Conservation (phyloP, 2,888 invertebrate genomes). For the Crepidodera aurea region DNA sequence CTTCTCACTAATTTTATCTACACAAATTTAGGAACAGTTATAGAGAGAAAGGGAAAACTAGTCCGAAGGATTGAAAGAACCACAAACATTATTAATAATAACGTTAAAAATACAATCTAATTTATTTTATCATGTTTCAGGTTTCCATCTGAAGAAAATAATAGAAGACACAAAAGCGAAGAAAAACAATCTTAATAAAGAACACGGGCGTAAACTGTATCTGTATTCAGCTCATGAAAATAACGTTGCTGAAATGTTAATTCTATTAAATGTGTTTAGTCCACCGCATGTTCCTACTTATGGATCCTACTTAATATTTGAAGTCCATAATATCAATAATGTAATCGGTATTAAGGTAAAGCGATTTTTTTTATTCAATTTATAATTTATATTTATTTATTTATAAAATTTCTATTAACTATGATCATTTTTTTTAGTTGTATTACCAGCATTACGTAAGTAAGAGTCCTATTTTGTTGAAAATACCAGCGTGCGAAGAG, state of each 20-base stretch:
- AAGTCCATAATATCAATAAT: conserved; percentile 50
- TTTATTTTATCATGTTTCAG: conserved; percentile 43
- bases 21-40: too few relatives aligned
- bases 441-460: conserved; percentile 47
- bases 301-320: conserved; percentile 55
- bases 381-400: too few relatives aligned
- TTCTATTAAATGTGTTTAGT: conserved; percentile 60
- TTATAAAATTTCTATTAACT: background rate
- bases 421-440: conserved; percentile 43
- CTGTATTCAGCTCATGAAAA: conserved; percentile 65
- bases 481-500: conserved; percentile 46
- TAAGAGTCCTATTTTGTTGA: conserved; percentile 40
- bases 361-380: too few relatives aligned
- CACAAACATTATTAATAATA: too few relatives aligned
- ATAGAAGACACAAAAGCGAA: conserved; percentile 44
- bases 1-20: too few relatives aligned
- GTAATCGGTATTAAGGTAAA: conserved; percentile 38
- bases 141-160: conserved; percentile 46
- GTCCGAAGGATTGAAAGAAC: too few relatives aligned
- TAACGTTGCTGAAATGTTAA: conserved; percentile 62
- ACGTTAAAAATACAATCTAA: too few relatives aligned
- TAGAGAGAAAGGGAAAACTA: too few relatives aligned
- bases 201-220: conserved; percentile 43
- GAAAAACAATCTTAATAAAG: conserved; percentile 28
- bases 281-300: conserved; percentile 58